Conservation (phyloP, 2,888 invertebrate species). For the Pimpla rufipes region DNA sequence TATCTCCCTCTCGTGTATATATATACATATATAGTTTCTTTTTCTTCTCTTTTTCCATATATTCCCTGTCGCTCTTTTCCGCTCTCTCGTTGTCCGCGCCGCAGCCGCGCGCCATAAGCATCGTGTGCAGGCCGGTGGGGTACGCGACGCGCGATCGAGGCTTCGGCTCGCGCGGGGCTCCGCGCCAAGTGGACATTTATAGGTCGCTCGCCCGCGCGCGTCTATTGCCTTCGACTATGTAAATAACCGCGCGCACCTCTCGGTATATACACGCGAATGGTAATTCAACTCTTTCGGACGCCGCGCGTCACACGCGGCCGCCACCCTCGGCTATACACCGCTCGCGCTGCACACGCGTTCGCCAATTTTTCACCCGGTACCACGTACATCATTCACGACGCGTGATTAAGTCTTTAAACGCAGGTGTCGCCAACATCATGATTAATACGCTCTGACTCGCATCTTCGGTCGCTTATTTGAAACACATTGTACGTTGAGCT, state of each 20-base stretch:
- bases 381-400: constrained; percentile 17
- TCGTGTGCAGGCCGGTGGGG: background rate
- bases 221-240: constrained; percentile 70
- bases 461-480: too few species aligned
- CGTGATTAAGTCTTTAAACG: background rate
- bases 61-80: background rate
- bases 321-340: background rate
- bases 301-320: constrained; percentile 11
- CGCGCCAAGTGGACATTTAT: constrained; percentile 74
- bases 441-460: too few species aligned
- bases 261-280: constrained; percentile 32
- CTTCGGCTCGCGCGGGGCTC: constrained; percentile 54
- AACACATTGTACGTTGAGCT: too few species aligned
- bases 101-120: background rate
- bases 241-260: constrained; percentile 43
- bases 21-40: constrained; percentile 8
- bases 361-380: constrained; percentile 28
- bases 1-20: too few species aligned
- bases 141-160: background rate
- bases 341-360: background rate
- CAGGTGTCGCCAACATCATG: background rate
- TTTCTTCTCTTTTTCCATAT: constrained; percentile 15
- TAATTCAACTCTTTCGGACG: constrained; percentile 57
- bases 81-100: constrained; percentile 10
- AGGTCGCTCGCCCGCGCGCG: constrained; percentile 67